Percentiles rank a stretch among this genome's conserved stretches.
phyloP scores from a whole-genome alignment of 2,888 invertebrate species.

The Cheilosia vulpina region DNA sequence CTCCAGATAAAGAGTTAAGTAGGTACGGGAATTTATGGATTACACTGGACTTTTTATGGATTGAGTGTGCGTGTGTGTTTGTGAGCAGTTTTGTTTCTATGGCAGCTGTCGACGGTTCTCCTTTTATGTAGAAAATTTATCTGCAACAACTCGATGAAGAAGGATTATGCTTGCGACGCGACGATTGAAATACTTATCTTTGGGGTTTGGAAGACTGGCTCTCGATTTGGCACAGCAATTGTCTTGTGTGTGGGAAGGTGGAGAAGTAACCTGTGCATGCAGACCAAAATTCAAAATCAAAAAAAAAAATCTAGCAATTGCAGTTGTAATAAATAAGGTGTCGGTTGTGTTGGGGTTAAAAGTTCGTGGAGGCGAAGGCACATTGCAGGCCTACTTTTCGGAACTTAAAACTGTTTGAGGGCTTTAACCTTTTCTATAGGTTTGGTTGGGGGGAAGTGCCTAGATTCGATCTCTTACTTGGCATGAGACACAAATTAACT shows the following conservation, averaged over 20 bases:
- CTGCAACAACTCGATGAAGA: slow-evolving; percentile 44
- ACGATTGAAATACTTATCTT: slow-evolving; percentile 46
- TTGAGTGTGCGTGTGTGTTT: slow-evolving; percentile 30
- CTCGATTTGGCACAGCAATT: neutral
- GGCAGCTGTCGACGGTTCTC: slow-evolving; percentile 74
- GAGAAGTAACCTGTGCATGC: slow-evolving; percentile 4
- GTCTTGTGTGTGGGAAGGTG: slow-evolving; percentile 2
- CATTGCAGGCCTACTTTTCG: too few species aligned
- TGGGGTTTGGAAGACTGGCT: neutral
- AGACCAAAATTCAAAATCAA: slow-evolving; percentile 15
- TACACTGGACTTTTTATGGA: slow-evolving; percentile 56
- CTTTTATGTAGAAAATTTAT: slow-evolving; percentile 70
- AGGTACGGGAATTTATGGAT: slow-evolving; percentile 74
- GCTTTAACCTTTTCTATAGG: too few species aligned
- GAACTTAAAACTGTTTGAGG: too few species aligned
- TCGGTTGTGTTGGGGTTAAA: neutral
- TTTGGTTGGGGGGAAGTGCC: too few species aligned
- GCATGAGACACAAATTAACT: too few species aligned
- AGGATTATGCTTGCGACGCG: slow-evolving; percentile 40
- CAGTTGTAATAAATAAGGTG: slow-evolving; percentile 32
- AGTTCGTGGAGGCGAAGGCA: too few species aligned
- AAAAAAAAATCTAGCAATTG: slow-evolving; percentile 40
- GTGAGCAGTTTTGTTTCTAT: slow-evolving; percentile 59
- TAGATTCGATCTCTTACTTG: too few species aligned
- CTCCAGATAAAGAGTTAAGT: slow-evolving; percentile 68